Evolutionary conservation across 1,140 invertebrate species (phyloP).

Genomic region (Halesus radiatus): DNA sequence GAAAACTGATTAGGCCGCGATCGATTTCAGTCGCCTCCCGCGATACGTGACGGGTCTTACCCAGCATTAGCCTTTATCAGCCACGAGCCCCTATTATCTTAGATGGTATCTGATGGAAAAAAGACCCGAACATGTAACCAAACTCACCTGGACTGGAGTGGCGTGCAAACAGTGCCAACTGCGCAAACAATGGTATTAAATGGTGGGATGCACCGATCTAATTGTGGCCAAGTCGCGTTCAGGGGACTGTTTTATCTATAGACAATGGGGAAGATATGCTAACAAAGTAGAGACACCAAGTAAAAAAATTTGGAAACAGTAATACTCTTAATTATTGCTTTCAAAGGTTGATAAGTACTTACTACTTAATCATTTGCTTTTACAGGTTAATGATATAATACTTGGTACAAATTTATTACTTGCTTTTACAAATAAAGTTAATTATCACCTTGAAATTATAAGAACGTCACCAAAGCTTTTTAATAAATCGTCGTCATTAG

Average conservation of each 20-base stretch:
- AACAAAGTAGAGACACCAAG: too few species aligned
- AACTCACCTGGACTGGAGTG: slow-evolving; percentile 45
- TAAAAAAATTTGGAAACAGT: too few species aligned
- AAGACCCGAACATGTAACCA: slow-evolving; percentile 43
- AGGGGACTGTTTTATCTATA: too few species aligned
- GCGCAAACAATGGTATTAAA: slow-evolving; percentile 53
- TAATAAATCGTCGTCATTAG: slow-evolving; percentile 33
- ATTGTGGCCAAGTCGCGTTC: background rate
- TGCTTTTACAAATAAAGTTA: background rate
- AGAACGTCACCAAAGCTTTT: background rate
- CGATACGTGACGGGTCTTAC: background rate
- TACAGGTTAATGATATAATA: too few species aligned
- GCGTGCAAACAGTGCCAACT: slow-evolving; percentile 55
- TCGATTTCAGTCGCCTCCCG: background rate
- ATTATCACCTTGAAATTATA: background rate
- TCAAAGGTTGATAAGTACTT: too few species aligned
- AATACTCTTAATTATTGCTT: too few species aligned
- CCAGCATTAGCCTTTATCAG: slow-evolving; percentile 51
- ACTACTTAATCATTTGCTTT: too few species aligned
- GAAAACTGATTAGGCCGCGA: background rate
- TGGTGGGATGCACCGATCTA: slow-evolving; percentile 11
- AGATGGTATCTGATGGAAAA: slow-evolving; percentile 50
- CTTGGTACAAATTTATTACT: too few species aligned
- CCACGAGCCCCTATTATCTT: slow-evolving; percentile 42
- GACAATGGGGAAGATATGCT: too few species aligned